phyloP scores from a whole-genome alignment of 2,888 invertebrate genomes.

The Thereva unica region DNA sequence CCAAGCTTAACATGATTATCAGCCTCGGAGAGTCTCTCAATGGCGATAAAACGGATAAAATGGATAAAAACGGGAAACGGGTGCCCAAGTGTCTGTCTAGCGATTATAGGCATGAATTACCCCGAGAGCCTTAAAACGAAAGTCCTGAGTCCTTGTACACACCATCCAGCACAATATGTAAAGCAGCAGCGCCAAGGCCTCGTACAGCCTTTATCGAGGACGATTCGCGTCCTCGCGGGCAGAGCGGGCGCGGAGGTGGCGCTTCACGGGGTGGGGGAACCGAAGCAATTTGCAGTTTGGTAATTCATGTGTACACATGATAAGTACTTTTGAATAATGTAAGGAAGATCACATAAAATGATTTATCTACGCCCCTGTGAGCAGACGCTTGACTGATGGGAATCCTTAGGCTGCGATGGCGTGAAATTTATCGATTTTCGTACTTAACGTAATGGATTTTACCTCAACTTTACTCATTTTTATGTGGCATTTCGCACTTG shows the following conservation, averaged over 20 bases:
- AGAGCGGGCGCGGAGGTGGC: neutral
- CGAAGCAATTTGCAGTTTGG: conserved; percentile 42
- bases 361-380: conserved; percentile 12
- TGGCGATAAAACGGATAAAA: conserved; percentile 16
- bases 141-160: conserved; percentile 1
- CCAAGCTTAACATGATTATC: conserved; percentile 26
- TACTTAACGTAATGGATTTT: too few species aligned
- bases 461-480: too few species aligned
- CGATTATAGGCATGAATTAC: conserved; percentile 31
- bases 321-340: conserved; percentile 46
- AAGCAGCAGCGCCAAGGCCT: neutral
- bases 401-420: too few species aligned
- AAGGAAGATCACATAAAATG: conserved; percentile 41
- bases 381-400: too few species aligned
- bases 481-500: too few species aligned
- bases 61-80: too few species aligned
- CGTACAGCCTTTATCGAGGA: too few species aligned
- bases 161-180: neutral
- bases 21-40: conserved; percentile 16
- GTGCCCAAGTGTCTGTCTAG: conserved; percentile 6
- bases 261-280: conserved; percentile 15
- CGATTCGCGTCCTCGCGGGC: too few species aligned
- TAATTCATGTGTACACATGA: conserved; percentile 45
- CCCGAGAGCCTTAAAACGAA: conserved; percentile 30
- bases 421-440: too few species aligned